Evolutionary conservation across 2,888 invertebrate genomes (phyloP).

Genomic region (Willowsia nigromaculata): DNA sequence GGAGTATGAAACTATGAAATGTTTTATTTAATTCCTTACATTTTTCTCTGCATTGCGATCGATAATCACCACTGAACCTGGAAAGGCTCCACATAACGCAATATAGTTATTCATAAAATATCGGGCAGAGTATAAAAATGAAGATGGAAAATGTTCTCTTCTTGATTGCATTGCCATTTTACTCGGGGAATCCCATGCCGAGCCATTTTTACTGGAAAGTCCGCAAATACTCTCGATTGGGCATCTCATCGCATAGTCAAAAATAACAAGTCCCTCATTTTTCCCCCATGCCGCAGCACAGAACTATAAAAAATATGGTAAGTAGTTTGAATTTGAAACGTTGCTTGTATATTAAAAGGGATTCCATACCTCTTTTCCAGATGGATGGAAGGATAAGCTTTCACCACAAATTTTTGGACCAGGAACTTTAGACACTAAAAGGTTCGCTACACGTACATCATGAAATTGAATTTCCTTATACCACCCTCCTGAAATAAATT

Average conservation of each 20-base stretch:
- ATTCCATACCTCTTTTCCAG: slow-evolving; percentile 84
- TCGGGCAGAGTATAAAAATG: slow-evolving; percentile 69
- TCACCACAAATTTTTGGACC: slow-evolving; percentile 86
- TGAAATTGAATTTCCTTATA: slow-evolving; percentile 86
- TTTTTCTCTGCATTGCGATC: slow-evolving; percentile 83
- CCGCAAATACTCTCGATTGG: background rate
- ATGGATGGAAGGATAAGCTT: slow-evolving; percentile 85
- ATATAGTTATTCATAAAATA: slow-evolving; percentile 80
- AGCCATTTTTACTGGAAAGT: background rate
- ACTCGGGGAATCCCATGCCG: background rate
- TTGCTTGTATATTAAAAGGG: background rate
- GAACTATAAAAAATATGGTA: slow-evolving; percentile 81
- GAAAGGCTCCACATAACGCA: slow-evolving; percentile 84
- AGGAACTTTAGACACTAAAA: slow-evolving; percentile 83
- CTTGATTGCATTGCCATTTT: background rate
- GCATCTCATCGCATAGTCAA: slow-evolving; percentile 52
- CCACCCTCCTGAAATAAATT: slow-evolving; percentile 86
- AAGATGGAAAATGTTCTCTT: slow-evolving; percentile 45
- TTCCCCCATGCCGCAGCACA: slow-evolving; percentile 85
- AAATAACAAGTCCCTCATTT: slow-evolving; percentile 25
- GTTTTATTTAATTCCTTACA: no score
- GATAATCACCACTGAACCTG: slow-evolving; percentile 84
- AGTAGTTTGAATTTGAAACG: background rate
- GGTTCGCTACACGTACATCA: slow-evolving; percentile 85
- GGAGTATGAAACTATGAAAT: no score